Evolutionary conservation across 1,140 invertebrate genomes (phyloP), one percentile per base, ranked within the genome.

Genomic region (Hyles vespertilio): DNA sequence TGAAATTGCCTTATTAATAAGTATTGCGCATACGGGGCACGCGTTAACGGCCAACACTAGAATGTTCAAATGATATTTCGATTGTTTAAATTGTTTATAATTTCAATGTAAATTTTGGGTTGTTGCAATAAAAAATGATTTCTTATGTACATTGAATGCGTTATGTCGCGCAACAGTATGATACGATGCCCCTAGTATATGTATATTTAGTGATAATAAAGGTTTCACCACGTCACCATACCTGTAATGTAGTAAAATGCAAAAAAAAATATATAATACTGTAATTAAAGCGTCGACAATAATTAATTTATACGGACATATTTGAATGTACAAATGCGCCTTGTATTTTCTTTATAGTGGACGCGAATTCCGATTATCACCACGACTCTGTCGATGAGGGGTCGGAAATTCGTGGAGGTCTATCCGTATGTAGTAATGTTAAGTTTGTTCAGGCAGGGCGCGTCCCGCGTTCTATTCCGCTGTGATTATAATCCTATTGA

Each of bases 71-170:
- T 48, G 5, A 48, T 48, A 48, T 48, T 48, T 48, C n/a, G 46
- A n/a, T 9, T 11, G 11, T 11, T 48, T 7, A 48, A 48, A 5
- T 48, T 48, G 46, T 48, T 9, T 9, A 48, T 48, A 10, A 48
- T 58, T 63, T 63, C 50, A 62, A 65, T 74, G 65, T 78, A 70
- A 69, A 76, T 77, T 79, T 81, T 84, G 83, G 83, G 83, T 76
- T 70, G 83, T 81, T 86, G 83, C 83, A 86, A 86, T 86, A 84
- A 84, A 59, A 68, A 64, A 72, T 67, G 67, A 58, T 64, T 62
- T 64, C 22, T 22, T 22, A 57, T 74, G 66, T 74, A 67, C 72
- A 70, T 72, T 72, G 63, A 33, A 22, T 22, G 22, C 70, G 74
- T 76, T 70, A 69, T 69, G 60, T 62, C 56, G 65, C 62, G 58